Evolutionary conservation across 2,113 vertebrate genomes (phyloP).

Genomic region (Phylloscopus trochiloides): DNA sequence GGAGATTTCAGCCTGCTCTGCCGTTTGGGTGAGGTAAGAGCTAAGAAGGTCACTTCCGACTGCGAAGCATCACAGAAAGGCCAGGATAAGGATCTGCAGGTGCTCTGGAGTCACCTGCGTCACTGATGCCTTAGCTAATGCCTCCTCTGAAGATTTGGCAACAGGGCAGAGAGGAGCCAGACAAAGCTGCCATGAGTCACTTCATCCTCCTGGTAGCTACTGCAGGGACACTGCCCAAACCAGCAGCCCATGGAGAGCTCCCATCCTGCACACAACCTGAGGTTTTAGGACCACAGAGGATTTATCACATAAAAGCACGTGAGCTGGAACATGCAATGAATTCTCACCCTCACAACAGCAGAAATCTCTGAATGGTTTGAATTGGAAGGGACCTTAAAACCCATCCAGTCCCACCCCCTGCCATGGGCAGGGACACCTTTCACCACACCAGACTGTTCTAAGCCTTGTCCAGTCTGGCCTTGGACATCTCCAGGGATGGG

Average conservation of each 20-base stretch:
- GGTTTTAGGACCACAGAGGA: not conserved
- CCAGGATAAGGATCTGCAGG: not conserved
- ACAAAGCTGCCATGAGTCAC: not conserved
- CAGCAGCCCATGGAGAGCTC: not conserved
- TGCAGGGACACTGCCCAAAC: not conserved
- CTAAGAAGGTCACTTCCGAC: not conserved
- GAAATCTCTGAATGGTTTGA: not conserved
- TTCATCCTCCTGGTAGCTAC: not conserved
- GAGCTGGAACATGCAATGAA: not conserved
- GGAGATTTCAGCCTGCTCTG: not conserved
- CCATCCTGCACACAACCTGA: not conserved
- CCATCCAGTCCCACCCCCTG: not conserved
- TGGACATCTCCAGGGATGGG: not conserved
- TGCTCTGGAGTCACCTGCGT: not conserved
- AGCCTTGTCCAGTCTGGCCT: not conserved
- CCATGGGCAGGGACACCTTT: not conserved
- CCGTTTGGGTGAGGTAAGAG: not conserved
- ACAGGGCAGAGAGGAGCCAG: not conserved
- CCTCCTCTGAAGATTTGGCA: not conserved
- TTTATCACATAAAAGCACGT: not conserved
- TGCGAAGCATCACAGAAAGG: fast-evolving
- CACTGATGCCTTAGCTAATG: not conserved
- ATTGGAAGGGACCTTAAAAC: not conserved
- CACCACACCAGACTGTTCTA: not conserved
- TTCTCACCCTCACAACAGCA: fast-evolving